Evolutionary conservation across 2,113 vertebrate species (phyloP).

Genomic region (Columbina picui): DNA sequence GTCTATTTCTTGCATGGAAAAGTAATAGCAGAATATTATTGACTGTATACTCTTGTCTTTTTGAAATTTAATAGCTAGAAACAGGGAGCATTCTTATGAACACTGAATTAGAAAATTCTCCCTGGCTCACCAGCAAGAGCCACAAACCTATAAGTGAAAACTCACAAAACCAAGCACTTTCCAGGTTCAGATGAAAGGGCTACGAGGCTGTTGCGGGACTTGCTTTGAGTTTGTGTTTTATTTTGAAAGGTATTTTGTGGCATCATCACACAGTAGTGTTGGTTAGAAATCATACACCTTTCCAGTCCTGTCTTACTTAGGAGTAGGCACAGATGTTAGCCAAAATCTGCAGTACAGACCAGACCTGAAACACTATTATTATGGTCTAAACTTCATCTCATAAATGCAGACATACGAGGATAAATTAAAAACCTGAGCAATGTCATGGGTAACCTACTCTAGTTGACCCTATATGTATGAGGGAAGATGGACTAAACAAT

Average conservation of each 20-base stretch:
- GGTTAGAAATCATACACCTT: background rate
- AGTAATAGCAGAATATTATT: background rate
- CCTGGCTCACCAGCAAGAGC: background rate
- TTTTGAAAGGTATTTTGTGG: background rate
- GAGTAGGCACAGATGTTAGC: background rate
- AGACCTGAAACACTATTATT: background rate
- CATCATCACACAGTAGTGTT: background rate
- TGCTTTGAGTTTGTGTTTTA: background rate
- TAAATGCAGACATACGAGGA: background rate
- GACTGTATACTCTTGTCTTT: background rate
- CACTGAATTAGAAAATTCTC: background rate
- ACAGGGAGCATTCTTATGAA: background rate
- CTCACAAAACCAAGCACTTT: background rate
- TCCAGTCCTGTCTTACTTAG: background rate
- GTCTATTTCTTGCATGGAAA: background rate
- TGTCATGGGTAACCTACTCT: background rate
- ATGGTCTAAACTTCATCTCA: background rate
- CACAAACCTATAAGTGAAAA: background rate
- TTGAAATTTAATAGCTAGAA: background rate
- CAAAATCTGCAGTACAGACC: background rate
- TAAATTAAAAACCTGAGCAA: background rate
- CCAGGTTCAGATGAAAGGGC: background rate
- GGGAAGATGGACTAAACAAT: background rate
- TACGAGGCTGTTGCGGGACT: background rate
- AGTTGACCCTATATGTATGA: background rate